Percentiles rank a stretch among this genome's conserved stretches.
Conservation (phyloP, 2,888 invertebrate genomes). For the Ichneumoninae sp. region DNA sequence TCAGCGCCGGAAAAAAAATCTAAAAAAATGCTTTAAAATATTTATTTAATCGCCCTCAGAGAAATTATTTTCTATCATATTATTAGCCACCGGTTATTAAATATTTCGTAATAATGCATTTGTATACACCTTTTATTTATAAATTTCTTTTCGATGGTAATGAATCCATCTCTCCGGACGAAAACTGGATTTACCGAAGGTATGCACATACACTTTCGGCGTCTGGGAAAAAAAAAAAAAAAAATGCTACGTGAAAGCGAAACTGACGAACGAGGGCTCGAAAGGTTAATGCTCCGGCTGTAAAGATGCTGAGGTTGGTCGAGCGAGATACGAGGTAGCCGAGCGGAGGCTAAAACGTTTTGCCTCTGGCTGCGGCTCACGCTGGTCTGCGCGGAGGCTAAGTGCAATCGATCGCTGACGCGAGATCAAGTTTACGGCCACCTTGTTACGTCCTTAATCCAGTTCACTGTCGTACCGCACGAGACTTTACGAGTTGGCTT, state of each 20-base stretch:
- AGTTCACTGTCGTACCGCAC: slow-evolving; percentile 17
- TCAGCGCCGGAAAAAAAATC: too few relatives aligned
- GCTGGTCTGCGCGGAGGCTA: slow-evolving; percentile 5
- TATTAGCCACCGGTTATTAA: too few relatives aligned
- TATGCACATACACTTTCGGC: slow-evolving; percentile 2
- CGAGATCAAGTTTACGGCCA: slow-evolving; percentile 49
- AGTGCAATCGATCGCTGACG: slow-evolving; percentile 39
- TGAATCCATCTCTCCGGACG: background rate
- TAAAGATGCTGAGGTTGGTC: slow-evolving; percentile 35
- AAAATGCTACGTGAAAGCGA: slow-evolving; percentile 46
- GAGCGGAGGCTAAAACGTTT: slow-evolving; percentile 38
- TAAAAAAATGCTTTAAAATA: too few relatives aligned
- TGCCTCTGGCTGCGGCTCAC: slow-evolving; percentile 27
- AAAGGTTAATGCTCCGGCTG: slow-evolving; percentile 43
- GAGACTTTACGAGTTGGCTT: slow-evolving; percentile 4
- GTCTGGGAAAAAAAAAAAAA: background rate
- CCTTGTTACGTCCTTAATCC: slow-evolving; percentile 44
- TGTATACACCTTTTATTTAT: too few relatives aligned
- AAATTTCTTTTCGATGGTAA: background rate
- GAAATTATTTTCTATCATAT: too few relatives aligned
- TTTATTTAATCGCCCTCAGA: too few relatives aligned
- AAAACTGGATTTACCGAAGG: slow-evolving; percentile 6
- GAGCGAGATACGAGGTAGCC: slow-evolving; percentile 16
- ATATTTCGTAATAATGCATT: too few relatives aligned
- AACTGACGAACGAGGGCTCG: slow-evolving; percentile 28